These are phyloP conservation scores for Bovichtus variegatus DNA, from an alignment of 2,797 vertebrate species.

Conservation along the genomic window DNA sequence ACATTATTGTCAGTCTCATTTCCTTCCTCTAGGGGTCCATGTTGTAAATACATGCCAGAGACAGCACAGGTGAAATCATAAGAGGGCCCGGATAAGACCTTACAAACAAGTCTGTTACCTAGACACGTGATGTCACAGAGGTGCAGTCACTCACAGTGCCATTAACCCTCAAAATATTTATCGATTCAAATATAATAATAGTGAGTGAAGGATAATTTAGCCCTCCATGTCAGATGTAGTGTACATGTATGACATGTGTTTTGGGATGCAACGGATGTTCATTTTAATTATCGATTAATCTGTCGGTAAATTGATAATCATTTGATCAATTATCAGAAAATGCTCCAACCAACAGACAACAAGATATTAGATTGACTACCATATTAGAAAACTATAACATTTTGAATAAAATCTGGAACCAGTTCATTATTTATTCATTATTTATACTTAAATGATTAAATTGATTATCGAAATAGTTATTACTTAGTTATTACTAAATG, in stretches of 20 bases:
- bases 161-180: constrained; percentile 16
- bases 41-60: constrained; percentile 56
- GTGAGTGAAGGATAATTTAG: background rate
- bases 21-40: constrained; percentile 25
- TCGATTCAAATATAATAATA: background rate
- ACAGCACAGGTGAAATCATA: constrained; percentile 41
- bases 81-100: constrained; percentile 16
- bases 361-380: background rate
- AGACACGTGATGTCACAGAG: constrained; percentile 25
- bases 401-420: background rate
- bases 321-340: background rate
- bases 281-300: background rate
- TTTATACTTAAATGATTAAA: background rate
- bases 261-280: background rate
- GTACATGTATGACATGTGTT: background rate
- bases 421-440: background rate
- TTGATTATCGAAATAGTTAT: background rate
- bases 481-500: background rate
- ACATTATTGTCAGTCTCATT: constrained; percentile 57
- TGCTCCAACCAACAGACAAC: background rate
- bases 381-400: background rate
- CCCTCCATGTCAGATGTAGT: background rate
- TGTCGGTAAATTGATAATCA: background rate
- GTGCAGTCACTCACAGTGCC: constrained; percentile 25
- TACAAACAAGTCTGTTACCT: constrained; percentile 16